phyloP scores from a whole-genome alignment of 2,797 vertebrate genomes.

The Lateolabrax maculatus region DNA sequence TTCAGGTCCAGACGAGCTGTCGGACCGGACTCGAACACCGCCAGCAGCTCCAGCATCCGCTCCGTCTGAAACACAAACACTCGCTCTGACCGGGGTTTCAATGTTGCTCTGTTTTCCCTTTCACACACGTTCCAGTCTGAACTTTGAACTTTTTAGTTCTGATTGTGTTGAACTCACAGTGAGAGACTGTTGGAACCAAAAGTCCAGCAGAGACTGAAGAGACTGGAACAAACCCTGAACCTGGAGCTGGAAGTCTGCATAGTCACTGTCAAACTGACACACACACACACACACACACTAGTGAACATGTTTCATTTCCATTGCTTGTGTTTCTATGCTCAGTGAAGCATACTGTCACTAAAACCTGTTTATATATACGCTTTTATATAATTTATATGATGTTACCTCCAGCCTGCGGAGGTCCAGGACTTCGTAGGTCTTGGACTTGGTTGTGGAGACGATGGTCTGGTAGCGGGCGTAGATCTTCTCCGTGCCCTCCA shows the following conservation, averaged over 20 bases:
- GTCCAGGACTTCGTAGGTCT: conserved; percentile 88
- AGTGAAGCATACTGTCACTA: no score
- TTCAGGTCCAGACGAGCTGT: conserved; percentile 81
- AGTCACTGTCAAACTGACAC: conserved; percentile 89
- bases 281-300: conserved; percentile 40
- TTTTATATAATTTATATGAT: no score
- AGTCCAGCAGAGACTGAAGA: conserved; percentile 86
- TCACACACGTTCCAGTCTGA: neutral
- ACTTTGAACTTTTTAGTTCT: neutral
- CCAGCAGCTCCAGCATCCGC: conserved; percentile 85
- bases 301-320: no score
- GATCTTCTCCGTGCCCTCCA: conserved; percentile 88
- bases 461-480: conserved; percentile 82
- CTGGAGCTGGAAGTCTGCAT: conserved; percentile 87
- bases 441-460: conserved; percentile 82
- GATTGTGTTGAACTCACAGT: conserved; percentile 79
- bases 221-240: conserved; percentile 84
- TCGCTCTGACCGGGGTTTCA: neutral
- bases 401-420: conserved; percentile 86
- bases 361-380: no score
- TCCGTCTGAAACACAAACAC: conserved; percentile 78
- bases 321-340: no score
- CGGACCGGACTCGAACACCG: conserved; percentile 82
- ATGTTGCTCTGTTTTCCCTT: no score
- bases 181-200: conserved; percentile 82